Base-by-base conservation (phyloP, 1,140 invertebrate genomes). In the Stegodyphus mimosarum region DNA sequence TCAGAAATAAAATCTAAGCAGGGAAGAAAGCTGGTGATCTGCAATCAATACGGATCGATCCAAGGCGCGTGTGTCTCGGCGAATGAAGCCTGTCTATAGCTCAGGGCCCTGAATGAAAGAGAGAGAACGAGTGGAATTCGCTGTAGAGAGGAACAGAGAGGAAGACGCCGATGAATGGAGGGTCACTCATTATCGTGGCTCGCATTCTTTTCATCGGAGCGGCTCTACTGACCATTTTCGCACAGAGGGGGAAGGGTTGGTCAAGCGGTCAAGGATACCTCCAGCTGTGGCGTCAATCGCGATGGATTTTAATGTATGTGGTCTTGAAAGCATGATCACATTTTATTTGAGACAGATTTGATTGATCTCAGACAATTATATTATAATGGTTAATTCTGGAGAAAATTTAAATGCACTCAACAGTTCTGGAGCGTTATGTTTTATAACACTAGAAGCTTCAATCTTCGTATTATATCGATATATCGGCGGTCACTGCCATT, bases 21-120 rank as follows among this genome's bases (percentile, higher is more conserved):
- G 33, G 67, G 72, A 63, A 64, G 69, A 71, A 49, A 81, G 72
- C 71, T 81, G 66, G 53, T 63, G 78, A 81, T 81, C 66, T 81
- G 78, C 78, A 81, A 81, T 81, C 78, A 81, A 81, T 81, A 81
- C 69, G 50, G 78, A 81, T 81, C 78, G 78, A 81, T 81, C 13
- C 13, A 11, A n/a, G 52, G 64, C 52, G 76, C 63, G 49, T 67
- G 76, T 50, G 63, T 78, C 64, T 74, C 18, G 72, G 33, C 33
- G 33, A 33, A 33, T 33, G 33, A 33, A 33, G 33, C 53, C 51
- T 74, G 53, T 74, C 53, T 74, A 74, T 74, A 74, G 72, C 72
- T 74, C 72, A 63, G 72, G 72, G 72, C 75, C 64, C 64, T 63
- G 66, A 67, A 77, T 66, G 66, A 67, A 77, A 67, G 66, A 77